Base-by-base conservation (phyloP, 2,797 vertebrate species). In the Anguilla pacifica region DNA sequence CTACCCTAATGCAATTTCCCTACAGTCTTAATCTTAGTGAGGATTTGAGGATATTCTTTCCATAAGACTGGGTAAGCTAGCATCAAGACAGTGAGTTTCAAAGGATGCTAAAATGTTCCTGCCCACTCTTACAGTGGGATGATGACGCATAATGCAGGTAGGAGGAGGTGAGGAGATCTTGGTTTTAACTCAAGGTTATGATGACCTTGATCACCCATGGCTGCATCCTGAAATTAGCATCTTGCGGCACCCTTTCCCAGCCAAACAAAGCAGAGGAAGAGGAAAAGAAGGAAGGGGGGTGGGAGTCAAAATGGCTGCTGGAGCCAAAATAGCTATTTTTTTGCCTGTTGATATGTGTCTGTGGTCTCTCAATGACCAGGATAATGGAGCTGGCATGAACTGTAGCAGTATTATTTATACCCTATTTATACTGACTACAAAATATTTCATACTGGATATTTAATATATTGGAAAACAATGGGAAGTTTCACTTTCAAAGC, bases 41-140 rank as follows among this genome's bases (percentile, higher is more conserved):
- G 67, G 46, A 86, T 53, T 74, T 77, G 70, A 77, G 43, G 49
- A 43, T 31, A 86, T 77, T 86, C 13, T 49, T 43, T 85, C 6
- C 51, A 53, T 31, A 28, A n/a, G 53, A 4, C 49, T 31, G 39
- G 28, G 17, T 61, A 46, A 59, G 28, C 28, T 61, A 19, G 55
- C 83, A 31, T 35, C 83, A 19, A 35, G 6, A 19, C 31, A 74
- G 85, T 9, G 43, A 11, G 49, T 74, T 86, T 74, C 64, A 74
- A 49, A 86, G 22, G 61, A 86, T 70, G 85, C 55, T 64, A 86
- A 77, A 53, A 79, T 64, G 46, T 77, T 86, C 70, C 70, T 0
- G 53, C 25, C 85, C 31, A 70, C 19, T 51, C n/a, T n/a, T 74
- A 43, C 70, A 25, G 17, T n/a, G 15, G 49, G 85, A 86, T 70